phyloP scores from a whole-genome alignment of 2,113 vertebrate genomes.

The Neogale vison region DNA sequence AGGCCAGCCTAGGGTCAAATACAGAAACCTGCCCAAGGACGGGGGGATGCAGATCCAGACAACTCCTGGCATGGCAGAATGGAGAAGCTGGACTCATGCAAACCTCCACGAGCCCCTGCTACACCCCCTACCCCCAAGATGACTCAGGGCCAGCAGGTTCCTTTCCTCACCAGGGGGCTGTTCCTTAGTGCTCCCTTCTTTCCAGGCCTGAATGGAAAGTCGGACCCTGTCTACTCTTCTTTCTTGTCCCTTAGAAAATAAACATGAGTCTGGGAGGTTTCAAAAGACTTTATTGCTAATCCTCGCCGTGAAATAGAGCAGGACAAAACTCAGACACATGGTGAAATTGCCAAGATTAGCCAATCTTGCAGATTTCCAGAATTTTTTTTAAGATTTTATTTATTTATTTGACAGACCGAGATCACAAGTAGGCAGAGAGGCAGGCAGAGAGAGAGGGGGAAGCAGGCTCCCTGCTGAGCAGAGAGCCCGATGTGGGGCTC shows the following conservation, averaged over 20 bases:
- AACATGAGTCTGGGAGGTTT: neutral
- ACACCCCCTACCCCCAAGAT: no score
- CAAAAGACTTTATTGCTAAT: neutral
- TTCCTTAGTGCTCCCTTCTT: neutral
- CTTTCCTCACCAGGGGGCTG: accelerated
- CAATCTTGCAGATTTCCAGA: neutral
- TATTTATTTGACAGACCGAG: no score
- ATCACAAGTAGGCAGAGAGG: no score
- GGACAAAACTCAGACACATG: neutral
- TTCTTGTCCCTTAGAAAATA: neutral
- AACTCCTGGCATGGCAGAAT: neutral
- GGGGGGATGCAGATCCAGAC: neutral
- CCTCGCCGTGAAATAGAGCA: neutral
- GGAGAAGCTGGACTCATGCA: neutral
- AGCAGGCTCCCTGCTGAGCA: no score
- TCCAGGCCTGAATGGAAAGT: neutral
- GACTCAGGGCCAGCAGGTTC: neutral
- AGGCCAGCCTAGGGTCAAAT: neutral
- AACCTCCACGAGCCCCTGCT: no score
- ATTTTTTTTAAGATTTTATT: no score
- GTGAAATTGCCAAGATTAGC: neutral
- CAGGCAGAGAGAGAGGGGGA: no score
- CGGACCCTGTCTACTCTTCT: neutral
- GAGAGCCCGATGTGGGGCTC: no score
- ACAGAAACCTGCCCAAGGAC: neutral